Evolutionary conservation across 1,140 invertebrate genomes (phyloP).

Genomic region (Dolichoris vasculosae): DNA sequence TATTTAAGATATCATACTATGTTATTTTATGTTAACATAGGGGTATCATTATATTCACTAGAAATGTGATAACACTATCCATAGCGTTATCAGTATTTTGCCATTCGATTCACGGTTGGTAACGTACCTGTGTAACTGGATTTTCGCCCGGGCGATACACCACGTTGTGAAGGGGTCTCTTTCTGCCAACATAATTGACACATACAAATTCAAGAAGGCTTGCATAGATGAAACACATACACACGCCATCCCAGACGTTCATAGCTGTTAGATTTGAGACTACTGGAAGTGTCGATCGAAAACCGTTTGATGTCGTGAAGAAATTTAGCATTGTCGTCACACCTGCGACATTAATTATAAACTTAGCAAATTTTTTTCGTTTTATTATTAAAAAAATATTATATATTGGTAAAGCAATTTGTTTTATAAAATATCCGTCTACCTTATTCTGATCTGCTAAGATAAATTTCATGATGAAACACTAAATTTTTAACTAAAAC

Average conservation of each 20-base stretch:
- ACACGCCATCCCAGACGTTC: slow-evolving; percentile 97
- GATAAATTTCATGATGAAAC: not conserved
- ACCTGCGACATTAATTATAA: slow-evolving; percentile 75
- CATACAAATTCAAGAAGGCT: slow-evolving; percentile 94
- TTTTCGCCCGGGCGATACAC: slow-evolving; percentile 92
- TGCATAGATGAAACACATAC: slow-evolving; percentile 97
- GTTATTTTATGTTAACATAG: not conserved
- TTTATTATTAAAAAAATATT: too few species aligned
- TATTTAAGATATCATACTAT: not conserved
- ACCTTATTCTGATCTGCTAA: not conserved
- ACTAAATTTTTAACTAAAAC: not conserved
- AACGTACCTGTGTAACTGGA: slow-evolving; percentile 88
- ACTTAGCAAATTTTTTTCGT: not conserved
- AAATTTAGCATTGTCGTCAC: slow-evolving; percentile 98
- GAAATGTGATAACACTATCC: not conserved
- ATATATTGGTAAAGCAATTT: too few species aligned
- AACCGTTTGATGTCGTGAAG: slow-evolving; percentile 95
- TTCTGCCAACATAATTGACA: slow-evolving; percentile 95
- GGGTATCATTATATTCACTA: not conserved
- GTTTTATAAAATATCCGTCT: too few species aligned
- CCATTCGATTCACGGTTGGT: not conserved
- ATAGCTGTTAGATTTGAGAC: slow-evolving; percentile 95
- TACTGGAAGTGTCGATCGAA: slow-evolving; percentile 91
- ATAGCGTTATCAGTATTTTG: not conserved
- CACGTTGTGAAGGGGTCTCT: slow-evolving; percentile 89